These are phyloP conservation scores for Leucania comma DNA, from an alignment of 2,888 invertebrate genomes.

Conservation along the genomic window DNA sequence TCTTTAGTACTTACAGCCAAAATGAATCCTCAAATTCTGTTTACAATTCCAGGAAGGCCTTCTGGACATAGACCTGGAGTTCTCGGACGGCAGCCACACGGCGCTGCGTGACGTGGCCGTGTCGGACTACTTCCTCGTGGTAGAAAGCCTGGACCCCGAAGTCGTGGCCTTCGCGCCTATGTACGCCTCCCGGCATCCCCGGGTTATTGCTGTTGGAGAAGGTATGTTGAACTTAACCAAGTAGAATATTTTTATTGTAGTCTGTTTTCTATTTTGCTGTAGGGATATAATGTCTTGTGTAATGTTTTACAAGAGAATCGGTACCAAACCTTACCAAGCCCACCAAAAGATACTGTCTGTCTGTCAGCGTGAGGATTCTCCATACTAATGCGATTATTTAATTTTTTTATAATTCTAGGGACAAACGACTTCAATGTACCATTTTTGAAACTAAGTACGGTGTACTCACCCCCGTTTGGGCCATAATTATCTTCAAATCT, in stretches of 20 bases:
- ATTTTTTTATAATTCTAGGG: too few species aligned
- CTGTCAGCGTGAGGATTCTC: too few species aligned
- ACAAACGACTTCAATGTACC: too few species aligned
- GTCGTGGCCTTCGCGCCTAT: slow-evolving; percentile 98
- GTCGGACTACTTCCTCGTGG: slow-evolving; percentile 96
- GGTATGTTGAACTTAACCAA: slow-evolving; percentile 82
- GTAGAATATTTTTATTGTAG: too few species aligned
- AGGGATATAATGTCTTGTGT: too few species aligned
- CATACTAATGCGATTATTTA: too few species aligned
- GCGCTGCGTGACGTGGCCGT: slow-evolving; percentile 96
- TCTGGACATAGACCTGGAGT: slow-evolving; percentile 97
- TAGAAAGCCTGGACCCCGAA: slow-evolving; percentile 97
- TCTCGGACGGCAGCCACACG: slow-evolving; percentile 96
- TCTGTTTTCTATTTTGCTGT: too few species aligned
- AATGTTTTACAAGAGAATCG: too few species aligned
- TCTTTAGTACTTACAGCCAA: not conserved
- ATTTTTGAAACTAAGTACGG: too few species aligned
- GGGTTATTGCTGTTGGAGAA: slow-evolving; percentile 98
- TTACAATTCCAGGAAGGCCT: slow-evolving; percentile 94
- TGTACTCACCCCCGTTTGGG: too few species aligned
- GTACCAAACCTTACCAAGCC: too few species aligned
- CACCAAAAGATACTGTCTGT: too few species aligned
- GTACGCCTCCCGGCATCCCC: slow-evolving; percentile 96
- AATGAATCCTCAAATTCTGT: not conserved
- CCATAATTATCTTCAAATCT: not conserved